phyloP scores from a whole-genome alignment of 2,888 invertebrate species.

The Xylota segnis region DNA sequence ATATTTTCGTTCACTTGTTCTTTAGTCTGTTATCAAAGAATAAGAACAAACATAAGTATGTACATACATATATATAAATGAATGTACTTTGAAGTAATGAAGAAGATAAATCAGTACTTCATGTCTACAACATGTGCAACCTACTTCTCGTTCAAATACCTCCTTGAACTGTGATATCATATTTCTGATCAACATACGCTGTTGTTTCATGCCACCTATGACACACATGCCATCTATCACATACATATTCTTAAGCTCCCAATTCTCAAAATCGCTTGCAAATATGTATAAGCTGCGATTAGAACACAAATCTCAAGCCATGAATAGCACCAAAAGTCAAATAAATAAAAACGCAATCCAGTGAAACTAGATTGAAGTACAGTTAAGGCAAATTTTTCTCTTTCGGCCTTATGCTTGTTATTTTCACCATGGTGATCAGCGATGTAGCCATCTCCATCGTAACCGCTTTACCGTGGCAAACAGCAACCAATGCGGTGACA shows the following conservation, averaged over 20 bases:
- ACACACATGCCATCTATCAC: background rate
- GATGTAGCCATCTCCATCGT: conserved; percentile 36
- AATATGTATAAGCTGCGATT: conserved; percentile 31
- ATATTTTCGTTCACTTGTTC: conserved; percentile 21
- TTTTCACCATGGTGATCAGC: conserved; percentile 24
- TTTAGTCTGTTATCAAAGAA: conserved; percentile 15
- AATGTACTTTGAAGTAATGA: conserved; percentile 28
- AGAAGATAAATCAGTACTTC: conserved; percentile 27
- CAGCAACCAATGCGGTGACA: conserved; percentile 16
- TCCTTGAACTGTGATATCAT: conserved; percentile 49
- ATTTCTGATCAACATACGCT: conserved; percentile 13
- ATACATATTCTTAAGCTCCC: conserved; percentile 39
- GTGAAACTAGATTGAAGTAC: conserved; percentile 46
- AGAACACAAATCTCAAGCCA: conserved; percentile 35
- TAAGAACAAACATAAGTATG: conserved; percentile 4
- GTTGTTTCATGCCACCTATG: conserved; percentile 39
- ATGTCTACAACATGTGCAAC: conserved; percentile 39
- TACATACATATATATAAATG: background rate
- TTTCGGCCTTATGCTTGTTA: conserved; percentile 10
- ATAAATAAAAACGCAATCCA: conserved; percentile 34
- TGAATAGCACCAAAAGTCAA: conserved; percentile 16
- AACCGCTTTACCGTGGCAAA: conserved; percentile 30
- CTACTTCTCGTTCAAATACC: conserved; percentile 59
- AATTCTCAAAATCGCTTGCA: conserved; percentile 36
- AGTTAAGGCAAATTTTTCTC: conserved; percentile 43